phyloP scores from a whole-genome alignment of 1,140 invertebrate species.

The Anoplolepis gracilipes region DNA sequence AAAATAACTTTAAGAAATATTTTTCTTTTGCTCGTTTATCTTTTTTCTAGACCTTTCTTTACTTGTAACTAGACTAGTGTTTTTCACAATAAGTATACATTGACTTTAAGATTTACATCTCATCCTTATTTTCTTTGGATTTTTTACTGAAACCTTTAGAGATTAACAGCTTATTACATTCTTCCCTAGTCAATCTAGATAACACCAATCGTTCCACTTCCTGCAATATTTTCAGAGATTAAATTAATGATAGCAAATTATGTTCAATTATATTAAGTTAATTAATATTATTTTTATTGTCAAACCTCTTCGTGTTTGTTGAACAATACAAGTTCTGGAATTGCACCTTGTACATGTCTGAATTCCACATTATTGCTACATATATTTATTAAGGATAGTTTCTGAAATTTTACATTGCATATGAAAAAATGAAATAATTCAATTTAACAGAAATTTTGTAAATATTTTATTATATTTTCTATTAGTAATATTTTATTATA shows the following conservation, averaged over 20 bases:
- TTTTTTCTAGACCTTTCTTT: not conserved
- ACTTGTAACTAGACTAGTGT: not conserved
- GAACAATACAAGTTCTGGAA: conserved; percentile 89
- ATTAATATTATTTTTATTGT: conserved; percentile 17
- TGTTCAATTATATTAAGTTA: not conserved
- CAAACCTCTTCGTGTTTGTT: conserved; percentile 86
- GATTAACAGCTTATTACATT: conserved; percentile 89
- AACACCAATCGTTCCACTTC: conserved; percentile 89
- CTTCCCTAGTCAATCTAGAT: conserved; percentile 87
- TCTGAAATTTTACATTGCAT: not conserved
- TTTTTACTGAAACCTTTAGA: conserved; percentile 88
- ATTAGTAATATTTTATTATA: too few relatives aligned
- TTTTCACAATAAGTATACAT: not conserved
- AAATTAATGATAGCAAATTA: conserved; percentile 15
- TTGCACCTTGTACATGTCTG: conserved; percentile 89
- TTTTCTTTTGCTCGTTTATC: too few relatives aligned
- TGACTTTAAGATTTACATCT: conserved; percentile 74
- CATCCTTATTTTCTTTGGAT: conserved; percentile 74
- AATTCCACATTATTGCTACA: conserved; percentile 88
- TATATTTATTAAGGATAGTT: conserved; percentile 71
- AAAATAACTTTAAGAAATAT: not conserved
- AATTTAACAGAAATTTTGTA: conserved; percentile 4
- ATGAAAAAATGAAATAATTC: conserved; percentile 4
- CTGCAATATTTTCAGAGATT: conserved; percentile 75
- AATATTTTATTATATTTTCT: not conserved